These are phyloP conservation scores for Acleris emargana DNA, from an alignment of 2,888 invertebrate species.

Conservation along the genomic window DNA sequence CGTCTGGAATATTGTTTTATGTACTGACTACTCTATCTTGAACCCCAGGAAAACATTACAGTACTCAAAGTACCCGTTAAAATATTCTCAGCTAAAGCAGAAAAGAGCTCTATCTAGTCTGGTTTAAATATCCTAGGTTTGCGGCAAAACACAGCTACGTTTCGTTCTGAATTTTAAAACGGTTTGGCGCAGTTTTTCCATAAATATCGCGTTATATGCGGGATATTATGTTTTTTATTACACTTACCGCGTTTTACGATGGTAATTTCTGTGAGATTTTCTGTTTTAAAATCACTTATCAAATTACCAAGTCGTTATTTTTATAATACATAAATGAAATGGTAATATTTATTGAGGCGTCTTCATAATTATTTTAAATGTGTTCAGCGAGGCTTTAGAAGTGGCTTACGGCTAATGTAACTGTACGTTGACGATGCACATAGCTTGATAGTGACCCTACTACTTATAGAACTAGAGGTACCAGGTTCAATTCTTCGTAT, in stretches of 20 bases:
- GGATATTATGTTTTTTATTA: conserved; percentile 5
- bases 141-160: conserved; percentile 14
- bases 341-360: too few relatives aligned
- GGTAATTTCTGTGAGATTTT: not conserved
- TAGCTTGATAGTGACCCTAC: not conserved
- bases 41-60: not conserved
- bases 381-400: not conserved
- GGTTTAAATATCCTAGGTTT: conserved; percentile 23
- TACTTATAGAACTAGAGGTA: not conserved
- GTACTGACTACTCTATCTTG: conserved; percentile 10
- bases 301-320: too few relatives aligned
- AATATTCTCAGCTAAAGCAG: not conserved
- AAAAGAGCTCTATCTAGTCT: conserved; percentile 9
- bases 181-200: conserved; percentile 31
- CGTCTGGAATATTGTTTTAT: conserved; percentile 21
- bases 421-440: too few relatives aligned
- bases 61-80: not conserved
- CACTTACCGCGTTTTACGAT: not conserved
- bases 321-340: too few relatives aligned
- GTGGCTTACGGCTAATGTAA: too few relatives aligned
- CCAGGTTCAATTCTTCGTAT: not conserved
- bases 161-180: conserved; percentile 32
- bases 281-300: too few relatives aligned
- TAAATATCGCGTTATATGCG: conserved; percentile 24
- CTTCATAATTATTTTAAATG: not conserved